Percentiles rank a stretch among this genome's conserved stretches.
phyloP scores from a whole-genome alignment of 2,888 invertebrate genomes.

The Atethmia centrago region DNA sequence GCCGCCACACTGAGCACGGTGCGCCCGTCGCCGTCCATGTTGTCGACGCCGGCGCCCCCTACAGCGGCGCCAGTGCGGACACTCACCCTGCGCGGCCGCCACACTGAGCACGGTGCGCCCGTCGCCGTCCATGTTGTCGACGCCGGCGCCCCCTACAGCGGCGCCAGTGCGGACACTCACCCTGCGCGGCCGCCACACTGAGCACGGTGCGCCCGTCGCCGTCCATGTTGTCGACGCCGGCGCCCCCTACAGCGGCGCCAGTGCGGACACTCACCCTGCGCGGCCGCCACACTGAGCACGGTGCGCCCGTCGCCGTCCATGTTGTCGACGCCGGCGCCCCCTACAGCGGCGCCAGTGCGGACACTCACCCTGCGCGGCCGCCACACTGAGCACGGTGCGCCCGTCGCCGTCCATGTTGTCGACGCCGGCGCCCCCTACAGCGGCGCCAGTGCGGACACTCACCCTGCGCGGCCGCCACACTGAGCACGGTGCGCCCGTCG shows the following conservation, averaged over 20 bases:
- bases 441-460: too few relatives aligned
- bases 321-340: conserved; percentile 98
- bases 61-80: too few relatives aligned
- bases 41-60: conserved; percentile 99
- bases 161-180: conserved; percentile 72
- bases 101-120: conserved; percentile 97
- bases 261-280: conserved; percentile 91
- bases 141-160: conserved; percentile 99
- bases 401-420: conserved; percentile 98
- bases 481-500: conserved; percentile 97
- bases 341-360: too few relatives aligned
- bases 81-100: conserved; percentile 94
- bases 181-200: conserved; percentile 96
- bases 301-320: conserved; percentile 98
- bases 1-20: conserved; percentile 96
- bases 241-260: too few relatives aligned
- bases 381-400: conserved; percentile 96
- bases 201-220: conserved; percentile 97
- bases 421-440: conserved; percentile 99
- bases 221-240: conserved; percentile 98
- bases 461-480: conserved; percentile 96
- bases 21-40: conserved; percentile 98
- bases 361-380: conserved; percentile 93
- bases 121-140: conserved; percentile 98
- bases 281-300: conserved; percentile 95